Evolutionary conservation across 2,797 vertebrate genomes (phyloP).

Genomic region (Rhyacichthys aspro): DNA sequence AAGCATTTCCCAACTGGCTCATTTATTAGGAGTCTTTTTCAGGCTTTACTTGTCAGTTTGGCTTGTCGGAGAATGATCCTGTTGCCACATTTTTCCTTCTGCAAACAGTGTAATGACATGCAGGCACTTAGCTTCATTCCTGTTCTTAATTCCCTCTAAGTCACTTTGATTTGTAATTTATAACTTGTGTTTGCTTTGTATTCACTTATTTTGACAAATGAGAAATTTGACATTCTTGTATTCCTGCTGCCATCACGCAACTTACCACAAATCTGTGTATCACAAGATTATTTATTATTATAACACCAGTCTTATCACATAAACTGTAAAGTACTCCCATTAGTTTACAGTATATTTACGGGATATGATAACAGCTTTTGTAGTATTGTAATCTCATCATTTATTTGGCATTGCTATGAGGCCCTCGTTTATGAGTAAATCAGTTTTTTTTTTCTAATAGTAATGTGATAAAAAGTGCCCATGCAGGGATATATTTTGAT

Average conservation of each 20-base stretch:
- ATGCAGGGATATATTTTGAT: constrained; percentile 16
- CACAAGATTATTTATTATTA: constrained; percentile 1
- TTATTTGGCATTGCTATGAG: no score
- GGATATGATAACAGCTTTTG: no score
- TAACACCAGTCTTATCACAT: background rate
- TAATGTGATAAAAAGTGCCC: constrained; percentile 20
- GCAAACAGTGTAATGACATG: constrained; percentile 31
- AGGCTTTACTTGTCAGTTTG: constrained; percentile 45
- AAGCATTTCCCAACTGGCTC: constrained; percentile 58
- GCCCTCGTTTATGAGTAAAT: no score
- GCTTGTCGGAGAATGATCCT: constrained; percentile 48
- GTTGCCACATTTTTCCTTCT: constrained; percentile 54
- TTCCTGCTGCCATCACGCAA: constrained; percentile 6
- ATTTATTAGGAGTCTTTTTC: constrained; percentile 48
- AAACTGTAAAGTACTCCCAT: background rate
- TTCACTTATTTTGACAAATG: constrained; percentile 15
- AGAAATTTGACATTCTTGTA: background rate
- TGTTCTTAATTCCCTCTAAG: background rate
- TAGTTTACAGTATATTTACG: no score
- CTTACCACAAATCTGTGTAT: background rate
- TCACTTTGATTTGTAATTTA: constrained; percentile 5
- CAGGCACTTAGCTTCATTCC: constrained; percentile 16
- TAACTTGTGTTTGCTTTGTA: background rate
- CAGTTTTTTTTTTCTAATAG: background rate
- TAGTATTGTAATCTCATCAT: no score